Evolutionary conservation across 2,888 invertebrate species (phyloP).

Genomic region (Nomada ruficornis): DNA sequence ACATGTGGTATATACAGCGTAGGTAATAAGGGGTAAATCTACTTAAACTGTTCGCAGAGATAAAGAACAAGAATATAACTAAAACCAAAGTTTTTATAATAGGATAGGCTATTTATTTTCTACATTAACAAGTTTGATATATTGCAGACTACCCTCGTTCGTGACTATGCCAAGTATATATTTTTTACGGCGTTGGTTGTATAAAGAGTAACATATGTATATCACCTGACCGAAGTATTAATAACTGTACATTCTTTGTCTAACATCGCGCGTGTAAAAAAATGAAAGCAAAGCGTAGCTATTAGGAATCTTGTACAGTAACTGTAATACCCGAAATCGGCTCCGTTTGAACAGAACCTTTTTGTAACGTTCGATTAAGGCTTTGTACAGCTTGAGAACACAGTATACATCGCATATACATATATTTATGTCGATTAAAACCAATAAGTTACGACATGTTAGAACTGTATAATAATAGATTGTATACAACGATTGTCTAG

Average conservation of each 20-base stretch:
- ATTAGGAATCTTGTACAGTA: constrained; percentile 48
- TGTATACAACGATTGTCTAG: constrained; percentile 43
- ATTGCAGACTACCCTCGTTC: constrained; percentile 32
- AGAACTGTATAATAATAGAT: constrained; percentile 39
- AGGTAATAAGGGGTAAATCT: constrained; percentile 39
- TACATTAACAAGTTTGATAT: constrained; percentile 49
- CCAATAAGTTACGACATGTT: constrained; percentile 33
- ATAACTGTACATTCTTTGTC: constrained; percentile 47
- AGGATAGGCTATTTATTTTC: constrained; percentile 56
- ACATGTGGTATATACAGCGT: constrained; percentile 15
- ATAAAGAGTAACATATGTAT: constrained; percentile 7
- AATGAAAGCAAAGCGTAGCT: background rate
- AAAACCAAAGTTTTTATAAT: constrained; percentile 62
- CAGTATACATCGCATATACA: constrained; percentile 12
- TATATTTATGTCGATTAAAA: constrained; percentile 14
- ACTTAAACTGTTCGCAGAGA: constrained; percentile 37
- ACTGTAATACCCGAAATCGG: constrained; percentile 24
- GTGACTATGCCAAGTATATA: background rate
- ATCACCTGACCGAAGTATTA: constrained; percentile 27
- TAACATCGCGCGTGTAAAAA: constrained; percentile 39
- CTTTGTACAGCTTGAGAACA: constrained; percentile 46
- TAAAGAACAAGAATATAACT: background rate
- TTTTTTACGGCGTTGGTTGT: constrained; percentile 35
- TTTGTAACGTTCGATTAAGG: constrained; percentile 49
- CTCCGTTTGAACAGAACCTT: constrained; percentile 46